phyloP scores from a whole-genome alignment of 2,797 vertebrate species.

The Myotis findleyi region DNA sequence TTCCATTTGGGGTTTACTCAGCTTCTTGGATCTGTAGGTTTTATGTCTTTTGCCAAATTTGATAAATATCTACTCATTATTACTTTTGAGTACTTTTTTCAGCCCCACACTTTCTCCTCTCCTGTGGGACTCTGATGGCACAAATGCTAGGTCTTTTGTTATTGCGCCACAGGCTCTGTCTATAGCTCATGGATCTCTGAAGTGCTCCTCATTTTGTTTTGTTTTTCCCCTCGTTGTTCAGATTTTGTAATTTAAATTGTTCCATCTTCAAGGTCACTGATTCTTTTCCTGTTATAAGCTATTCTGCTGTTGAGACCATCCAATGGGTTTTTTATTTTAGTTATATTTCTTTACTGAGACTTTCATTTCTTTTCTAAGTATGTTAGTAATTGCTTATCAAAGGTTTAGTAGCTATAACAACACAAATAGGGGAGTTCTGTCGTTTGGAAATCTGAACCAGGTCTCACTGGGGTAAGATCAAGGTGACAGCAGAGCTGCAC shows the following conservation, averaged over 20 bases:
- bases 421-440: neutral
- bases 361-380: neutral
- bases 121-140: neutral
- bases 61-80: neutral
- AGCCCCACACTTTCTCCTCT: neutral
- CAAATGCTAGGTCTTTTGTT: neutral
- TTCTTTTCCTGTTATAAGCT: neutral
- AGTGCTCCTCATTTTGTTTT: neutral
- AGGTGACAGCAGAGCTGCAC: neutral
- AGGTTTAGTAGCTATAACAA: neutral
- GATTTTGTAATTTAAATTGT: neutral
- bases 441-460: neutral
- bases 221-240: neutral
- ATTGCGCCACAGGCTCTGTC: neutral
- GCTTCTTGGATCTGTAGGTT: slow-evolving; percentile 22
- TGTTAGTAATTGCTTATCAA: neutral
- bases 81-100: neutral
- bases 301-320: neutral
- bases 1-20: neutral
- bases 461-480: neutral
- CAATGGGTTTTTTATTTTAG: slow-evolving; percentile 8
- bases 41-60: slow-evolving; percentile 1
- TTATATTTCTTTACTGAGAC: neutral
- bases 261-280: neutral
- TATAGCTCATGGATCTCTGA: neutral